These are phyloP conservation scores for Dromius quadrimaculatus DNA, from an alignment of 2,888 invertebrate species.

Conservation along the genomic window DNA sequence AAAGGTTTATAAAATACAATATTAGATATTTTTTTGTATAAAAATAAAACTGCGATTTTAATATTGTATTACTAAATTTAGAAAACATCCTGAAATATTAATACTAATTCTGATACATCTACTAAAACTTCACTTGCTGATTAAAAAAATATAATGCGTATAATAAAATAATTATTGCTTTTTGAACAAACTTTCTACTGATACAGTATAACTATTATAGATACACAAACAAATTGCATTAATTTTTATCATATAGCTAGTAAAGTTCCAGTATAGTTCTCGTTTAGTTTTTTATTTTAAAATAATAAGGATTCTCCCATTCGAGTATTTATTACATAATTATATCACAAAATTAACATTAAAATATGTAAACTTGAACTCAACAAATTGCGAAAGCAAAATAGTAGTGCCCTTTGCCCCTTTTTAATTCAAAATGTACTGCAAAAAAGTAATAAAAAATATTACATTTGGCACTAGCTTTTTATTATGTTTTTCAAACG, in stretches of 20 bases:
- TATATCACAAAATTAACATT: slow-evolving; percentile 33
- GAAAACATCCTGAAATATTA: slow-evolving; percentile 12
- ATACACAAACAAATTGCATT: no score
- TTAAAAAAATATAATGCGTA: background rate
- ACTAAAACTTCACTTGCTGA: slow-evolving; percentile 15
- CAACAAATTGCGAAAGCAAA: slow-evolving; percentile 6
- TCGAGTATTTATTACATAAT: slow-evolving; percentile 25
- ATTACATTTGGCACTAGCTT: slow-evolving; percentile 40
- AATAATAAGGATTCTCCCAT: slow-evolving; percentile 6
- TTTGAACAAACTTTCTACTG: no score
- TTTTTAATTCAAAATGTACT: slow-evolving; percentile 10
- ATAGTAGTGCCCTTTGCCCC: slow-evolving; percentile 10
- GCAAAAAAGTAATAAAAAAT: slow-evolving; percentile 20
- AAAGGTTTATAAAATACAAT: slow-evolving; percentile 43
- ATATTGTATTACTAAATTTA: slow-evolving; percentile 22
- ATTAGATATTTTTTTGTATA: slow-evolving; percentile 38
- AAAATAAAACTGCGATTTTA: slow-evolving; percentile 44
- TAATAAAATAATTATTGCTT: slow-evolving; percentile 22
- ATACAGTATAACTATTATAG: no score
- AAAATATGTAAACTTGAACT: slow-evolving; percentile 28
- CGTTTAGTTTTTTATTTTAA: no score
- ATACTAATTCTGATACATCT: slow-evolving; percentile 5
- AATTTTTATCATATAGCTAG: no score
- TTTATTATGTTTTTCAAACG: slow-evolving; percentile 27
- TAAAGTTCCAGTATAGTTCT: slow-evolving; percentile 21